Percentiles rank a stretch among this genome's conserved stretches.
Evolutionary conservation across 2,888 invertebrate genomes (phyloP).

Genomic region (Petrolisthes manimaculis): DNA sequence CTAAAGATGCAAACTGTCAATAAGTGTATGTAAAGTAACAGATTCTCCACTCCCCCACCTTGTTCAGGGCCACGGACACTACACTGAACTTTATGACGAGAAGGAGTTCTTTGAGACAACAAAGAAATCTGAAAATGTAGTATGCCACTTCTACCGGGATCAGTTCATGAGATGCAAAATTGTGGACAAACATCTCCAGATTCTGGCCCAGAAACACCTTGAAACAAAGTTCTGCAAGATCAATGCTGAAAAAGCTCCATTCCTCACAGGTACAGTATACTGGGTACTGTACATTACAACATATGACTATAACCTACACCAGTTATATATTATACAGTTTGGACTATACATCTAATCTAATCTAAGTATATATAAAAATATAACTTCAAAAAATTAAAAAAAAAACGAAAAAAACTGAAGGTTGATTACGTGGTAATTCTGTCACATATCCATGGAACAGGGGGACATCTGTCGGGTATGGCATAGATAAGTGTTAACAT

Average conservation of each 20-base stretch:
- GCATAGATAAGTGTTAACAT: too few species aligned
- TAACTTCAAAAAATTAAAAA: too few species aligned
- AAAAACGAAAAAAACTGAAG: too few species aligned
- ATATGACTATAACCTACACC: too few species aligned
- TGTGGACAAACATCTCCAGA: slow-evolving; percentile 90
- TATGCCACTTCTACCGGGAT: slow-evolving; percentile 92
- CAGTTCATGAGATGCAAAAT: slow-evolving; percentile 89
- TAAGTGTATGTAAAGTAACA: not conserved
- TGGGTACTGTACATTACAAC: too few species aligned
- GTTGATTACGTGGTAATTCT: too few species aligned
- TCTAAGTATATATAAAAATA: too few species aligned
- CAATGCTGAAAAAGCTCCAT: slow-evolving; percentile 92
- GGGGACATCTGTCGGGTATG: too few species aligned
- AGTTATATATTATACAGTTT: too few species aligned
- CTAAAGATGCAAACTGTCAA: not conserved
- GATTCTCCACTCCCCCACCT: slow-evolving; percentile 59
- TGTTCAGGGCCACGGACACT: slow-evolving; percentile 88
- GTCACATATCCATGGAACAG: too few species aligned
- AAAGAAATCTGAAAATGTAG: slow-evolving; percentile 89
- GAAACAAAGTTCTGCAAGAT: slow-evolving; percentile 86
- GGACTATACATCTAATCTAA: too few species aligned
- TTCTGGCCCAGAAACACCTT: slow-evolving; percentile 87
- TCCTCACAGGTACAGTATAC: slow-evolving; percentile 78
- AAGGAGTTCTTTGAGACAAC: slow-evolving; percentile 92
- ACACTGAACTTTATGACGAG: slow-evolving; percentile 88